Base-by-base conservation (phyloP, 2,113 vertebrate genomes). In the Eulacestoma nigropectus region DNA sequence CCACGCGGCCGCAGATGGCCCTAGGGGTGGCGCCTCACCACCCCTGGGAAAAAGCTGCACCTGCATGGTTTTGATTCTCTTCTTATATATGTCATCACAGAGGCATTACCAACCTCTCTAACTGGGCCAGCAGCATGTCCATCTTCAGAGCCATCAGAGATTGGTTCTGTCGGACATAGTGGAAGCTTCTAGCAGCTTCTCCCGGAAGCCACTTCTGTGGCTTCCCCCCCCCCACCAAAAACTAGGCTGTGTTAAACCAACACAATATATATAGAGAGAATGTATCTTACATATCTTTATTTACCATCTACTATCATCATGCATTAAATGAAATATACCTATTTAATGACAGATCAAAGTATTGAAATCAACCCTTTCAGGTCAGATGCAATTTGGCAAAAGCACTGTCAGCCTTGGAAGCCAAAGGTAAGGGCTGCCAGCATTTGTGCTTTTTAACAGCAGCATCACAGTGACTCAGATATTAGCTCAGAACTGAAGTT, bases 361-460 rank as follows among this genome's bases (percentile, higher is more conserved):
- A 39, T 7, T 29, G 23, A 79, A 83, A 46, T 0, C 0, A 29
- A 6, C 11, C 49, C 4, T 68, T 74, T 26, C 2, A 3, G 63
- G 67, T 60, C 44, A 35, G 77, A 2, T 50, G 37, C 29, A 11
- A 10, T 47, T 35, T n/a, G 57, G 52, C 62, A 42, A 56, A 72
- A 90, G 16, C 14, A 8, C 4, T 21, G 29, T 16, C 29, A 84
- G 47, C 25, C 35, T 22, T 16, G 7, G 30, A 22, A 47, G 64
- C 27, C 32, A 5, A 6, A 21, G 42, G 7, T 49, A 22, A 42
- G 41, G 62, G 44, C 65, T 87, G 74, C 77, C 90, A 72, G 5
- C 7, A 3, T 8, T 16, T 49, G 69, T 44, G 35, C 39, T 87
- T 94, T 85, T 49, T 26, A 25, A 16, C 29, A 55, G 68, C 78